Conservation (phyloP, 2,113 vertebrate genomes). For the Pteropus alecto region DNA sequence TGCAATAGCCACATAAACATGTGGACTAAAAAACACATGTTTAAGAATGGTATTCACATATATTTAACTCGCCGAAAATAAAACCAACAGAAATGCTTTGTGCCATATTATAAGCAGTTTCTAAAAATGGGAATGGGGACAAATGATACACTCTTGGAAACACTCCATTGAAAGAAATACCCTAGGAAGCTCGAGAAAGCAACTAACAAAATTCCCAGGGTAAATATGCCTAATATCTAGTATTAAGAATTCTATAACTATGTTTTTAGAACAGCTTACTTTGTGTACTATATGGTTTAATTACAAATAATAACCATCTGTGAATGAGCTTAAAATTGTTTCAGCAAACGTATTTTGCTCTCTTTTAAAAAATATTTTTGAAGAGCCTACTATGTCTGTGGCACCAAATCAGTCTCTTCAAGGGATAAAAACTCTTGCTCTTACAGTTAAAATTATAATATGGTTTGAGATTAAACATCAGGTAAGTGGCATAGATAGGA, state of each 20-base stretch:
- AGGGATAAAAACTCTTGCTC: neutral
- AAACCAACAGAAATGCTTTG: constrained; percentile 55
- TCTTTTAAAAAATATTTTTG: constrained; percentile 58
- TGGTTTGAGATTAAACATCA: neutral
- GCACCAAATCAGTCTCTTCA: neutral
- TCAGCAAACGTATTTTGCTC: constrained; percentile 34
- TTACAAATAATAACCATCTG: constrained; percentile 62
- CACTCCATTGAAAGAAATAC: constrained; percentile 43
- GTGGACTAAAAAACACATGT: neutral
- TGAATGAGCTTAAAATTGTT: constrained; percentile 58
- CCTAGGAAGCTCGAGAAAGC: constrained; percentile 46
- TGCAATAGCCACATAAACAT: neutral
- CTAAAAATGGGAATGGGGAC: constrained; percentile 45
- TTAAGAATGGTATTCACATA: constrained; percentile 25
- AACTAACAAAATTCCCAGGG: constrained; percentile 48
- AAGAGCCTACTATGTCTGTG: constrained; percentile 5
- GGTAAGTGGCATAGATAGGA: neutral
- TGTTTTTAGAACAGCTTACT: constrained; percentile 60
- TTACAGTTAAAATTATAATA: neutral
- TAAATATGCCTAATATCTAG: constrained; percentile 68
- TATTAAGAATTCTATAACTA: constrained; percentile 75
- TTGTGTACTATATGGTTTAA: constrained; percentile 64
- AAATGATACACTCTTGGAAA: constrained; percentile 53
- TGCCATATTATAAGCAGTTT: constrained; percentile 4
- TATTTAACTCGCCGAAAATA: constrained; percentile 62